Percentiles rank a stretch among this genome's conserved stretches.
Evolutionary conservation across 2,888 invertebrate genomes (phyloP).

Genomic region (Abrostola triplasia): DNA sequence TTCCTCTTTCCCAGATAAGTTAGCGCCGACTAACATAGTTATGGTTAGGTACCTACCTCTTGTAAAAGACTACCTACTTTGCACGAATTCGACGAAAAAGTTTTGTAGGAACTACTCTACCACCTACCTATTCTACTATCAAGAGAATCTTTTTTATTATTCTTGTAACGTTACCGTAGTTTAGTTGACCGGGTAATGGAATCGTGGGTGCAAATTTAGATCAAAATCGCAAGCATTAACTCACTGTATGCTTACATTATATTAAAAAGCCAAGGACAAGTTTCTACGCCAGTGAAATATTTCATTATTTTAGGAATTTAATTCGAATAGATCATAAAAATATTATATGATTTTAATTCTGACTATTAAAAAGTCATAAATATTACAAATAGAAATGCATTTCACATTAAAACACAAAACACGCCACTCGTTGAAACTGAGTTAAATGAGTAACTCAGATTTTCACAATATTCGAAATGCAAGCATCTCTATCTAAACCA

Average conservation of each 20-base stretch:
- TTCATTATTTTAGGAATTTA: not conserved
- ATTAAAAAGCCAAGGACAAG: no score
- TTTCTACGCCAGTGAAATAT: no score
- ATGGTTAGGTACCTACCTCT: not conserved
- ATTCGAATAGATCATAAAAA: not conserved
- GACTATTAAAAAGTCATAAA: not conserved
- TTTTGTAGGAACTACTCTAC: no score
- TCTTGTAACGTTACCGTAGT: no score
- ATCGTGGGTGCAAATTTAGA: no score
- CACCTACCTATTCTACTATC: no score
- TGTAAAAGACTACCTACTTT: not conserved
- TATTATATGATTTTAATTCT: not conserved
- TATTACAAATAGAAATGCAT: constrained; percentile 5
- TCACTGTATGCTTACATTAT: no score
- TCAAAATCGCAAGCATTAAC: no score
- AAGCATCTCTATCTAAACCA: constrained; percentile 14
- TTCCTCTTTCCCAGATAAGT: constrained; percentile 17
- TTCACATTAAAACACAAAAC: constrained; percentile 5
- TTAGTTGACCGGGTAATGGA: no score
- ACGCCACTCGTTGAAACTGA: constrained; percentile 8
- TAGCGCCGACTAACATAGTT: constrained; percentile 11
- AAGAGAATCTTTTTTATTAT: no score
- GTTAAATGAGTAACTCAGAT: constrained; percentile 8
- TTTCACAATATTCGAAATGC: constrained; percentile 12
- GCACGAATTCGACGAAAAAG: not conserved